Base-by-base conservation (phyloP, 2,113 vertebrate species). In the Amphilophus citrinellus region DNA sequence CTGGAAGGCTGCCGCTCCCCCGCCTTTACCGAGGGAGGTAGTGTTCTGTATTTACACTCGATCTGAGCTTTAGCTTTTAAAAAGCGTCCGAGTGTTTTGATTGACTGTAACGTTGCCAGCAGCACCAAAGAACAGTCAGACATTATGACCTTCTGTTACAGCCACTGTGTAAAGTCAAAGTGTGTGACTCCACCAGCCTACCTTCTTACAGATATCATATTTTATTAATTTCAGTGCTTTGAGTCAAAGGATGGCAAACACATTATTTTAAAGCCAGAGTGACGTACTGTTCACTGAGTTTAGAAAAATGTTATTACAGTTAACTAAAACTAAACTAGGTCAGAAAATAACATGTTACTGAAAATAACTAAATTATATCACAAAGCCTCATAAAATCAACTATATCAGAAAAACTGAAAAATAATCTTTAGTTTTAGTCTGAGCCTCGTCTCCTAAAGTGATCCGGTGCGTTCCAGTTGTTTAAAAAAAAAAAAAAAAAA, bases 401-500 rank as follows among this genome's bases (percentile, higher is more conserved):
- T 30, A 30, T 3, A 30, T 30, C 30, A 30, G 30, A 30, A 30
- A 30, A 30, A 30, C 5, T 47, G 13, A 47, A 47, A 47, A 47
- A 13, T 1, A 44, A 44, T 14, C 42, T 44, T 44, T 13, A 44
- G 3, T 6, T 50, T 15, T 17, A 17, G 47, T 50, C 47, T 17
- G 5, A 50, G 6, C 17, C 44, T n/a, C 32, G 6, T 53, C 47
- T 53, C 27, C n/a, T 44, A 10, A 11, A 35, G 47, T 56, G 68
- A 73, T 50, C 50, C 44, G 2, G 6, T 53, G 24, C 11, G 17
- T 20, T 32, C 44, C 24, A 17, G 27, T 2, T 17, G 47, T 53
- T 30, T 22, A 44, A 18, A 30, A 5, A 30, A 65, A 0, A 0
- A 6, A 18, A 53, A 8, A 30, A 3, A 30, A 65, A 0, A 0